Evolutionary conservation across 2,797 vertebrate genomes (phyloP), one percentile per base, ranked within the genome.

Genomic region (Manis pentadactyla): DNA sequence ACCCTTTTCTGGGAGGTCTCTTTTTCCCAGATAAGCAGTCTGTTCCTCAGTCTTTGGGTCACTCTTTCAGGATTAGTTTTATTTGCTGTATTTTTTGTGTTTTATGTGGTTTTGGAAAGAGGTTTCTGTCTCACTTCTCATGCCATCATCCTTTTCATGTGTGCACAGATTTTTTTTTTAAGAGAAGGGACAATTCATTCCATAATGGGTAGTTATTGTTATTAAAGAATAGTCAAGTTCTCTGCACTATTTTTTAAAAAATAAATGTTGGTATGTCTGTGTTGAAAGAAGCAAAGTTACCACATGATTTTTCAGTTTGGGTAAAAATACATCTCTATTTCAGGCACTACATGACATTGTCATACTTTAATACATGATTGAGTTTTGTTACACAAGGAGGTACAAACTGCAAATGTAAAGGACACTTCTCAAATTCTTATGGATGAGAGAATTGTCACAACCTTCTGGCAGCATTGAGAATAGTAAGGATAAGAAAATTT

Each of bases 361-460:
- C 31, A 55, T 55, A 34, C 17, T 61, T 94, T 59, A 90, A 34
- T 66, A 84, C 37, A 37, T 63, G 66, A 79, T 25, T 94, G 37
- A 39, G 23, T 69, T 71, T 86, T 91, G 46, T 86, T 64, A 39
- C 42, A 78, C 2, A 79, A 82, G 29, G 68, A 92, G 29, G 14
- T 75, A 81, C 49, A 83, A 86, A 77, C 10, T 83, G 31, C 61
- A 95, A 19, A 31, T 61, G 42, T 57, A 89, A 61, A 11, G 64
- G 55, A 53, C 31, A 42, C 77, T 94, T 95, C 59, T 79, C 39
- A 74, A n/a, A 87, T 90, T 87, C 8, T 91, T 93, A 37, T 57
- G 61, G 31, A 89, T 68, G 82, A 96, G 21, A 94, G 15, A 96
- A 73, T 55, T 0, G 12, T 93, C 42, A 75, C 1, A 87, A 27